Base-by-base conservation (phyloP, 2,113 vertebrate species). In the Menidia beryllina region DNA sequence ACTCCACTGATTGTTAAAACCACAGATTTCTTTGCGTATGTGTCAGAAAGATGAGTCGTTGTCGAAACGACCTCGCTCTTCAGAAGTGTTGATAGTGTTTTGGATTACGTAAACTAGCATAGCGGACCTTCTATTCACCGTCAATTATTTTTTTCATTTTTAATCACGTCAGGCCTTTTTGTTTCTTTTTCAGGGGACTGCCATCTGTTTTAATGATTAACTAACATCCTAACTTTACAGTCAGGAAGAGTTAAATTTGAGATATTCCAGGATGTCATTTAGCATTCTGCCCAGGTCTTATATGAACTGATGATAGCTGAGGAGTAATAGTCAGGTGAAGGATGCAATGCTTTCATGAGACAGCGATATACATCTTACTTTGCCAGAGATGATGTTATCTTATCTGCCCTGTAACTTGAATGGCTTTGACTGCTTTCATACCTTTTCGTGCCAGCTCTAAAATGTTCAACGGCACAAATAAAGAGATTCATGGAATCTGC, bases 121-220 rank as follows among this genome's bases (percentile, higher is more conserved):
- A 1, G 10, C 30, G 45, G 62, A 14, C 38, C 15, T 60, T 59
- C 34, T 34, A 50, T 71, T 27, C 43, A 25, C 26, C 51, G 58
- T 79, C 77, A 63, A 83, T 81, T 58, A 47, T 83, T 82, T 84
- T 73, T 71, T 81, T 81, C 58, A 47, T 83, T 82, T 84, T 73
- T 71, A 84, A 88, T 86, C 56, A 67, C 66, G 66, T 34, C 13
- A 24, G 36, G 1, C 21, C 17, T 47, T 27, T 26, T 36, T 27
- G 41, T 20, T 27, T 50, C 17, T 26, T 12, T 57, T 45, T 52
- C 17, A 15, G 30, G 24, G 13, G 6, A 30, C 63, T 63, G 45
- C n/a, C 10, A 7, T 57, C 34, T 41, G n/a, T 58, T 73, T 47
- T 71, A 9, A 62, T 45, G 20, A 62, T 26, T n/a, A 39, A 30